phyloP scores from a whole-genome alignment of 2,113 vertebrate species.

The Turdus rufiventris region DNA sequence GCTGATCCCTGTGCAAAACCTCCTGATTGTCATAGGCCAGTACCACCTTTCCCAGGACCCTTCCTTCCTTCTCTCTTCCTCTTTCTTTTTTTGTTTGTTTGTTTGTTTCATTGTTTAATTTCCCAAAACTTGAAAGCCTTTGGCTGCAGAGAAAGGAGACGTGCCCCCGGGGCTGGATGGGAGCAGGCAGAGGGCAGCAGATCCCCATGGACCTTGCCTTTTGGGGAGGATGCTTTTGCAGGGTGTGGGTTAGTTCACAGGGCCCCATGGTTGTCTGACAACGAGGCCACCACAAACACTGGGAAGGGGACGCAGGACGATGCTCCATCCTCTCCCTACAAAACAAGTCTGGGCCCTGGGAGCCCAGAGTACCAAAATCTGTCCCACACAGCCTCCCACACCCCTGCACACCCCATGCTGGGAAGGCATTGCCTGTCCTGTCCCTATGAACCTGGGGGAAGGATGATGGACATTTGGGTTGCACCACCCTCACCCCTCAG shows the following conservation, averaged over 20 bases:
- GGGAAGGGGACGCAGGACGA: neutral
- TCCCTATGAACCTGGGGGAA: neutral
- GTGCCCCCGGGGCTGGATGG: fast-evolving
- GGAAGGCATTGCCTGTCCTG: neutral
- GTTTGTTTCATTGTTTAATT: conserved; percentile 30
- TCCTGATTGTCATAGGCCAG: conserved; percentile 52
- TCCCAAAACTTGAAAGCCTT: conserved; percentile 65
- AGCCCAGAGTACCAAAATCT: neutral
- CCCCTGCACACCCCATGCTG: neutral
- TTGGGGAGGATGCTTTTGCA: neutral
- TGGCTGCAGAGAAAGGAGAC: conserved; percentile 40
- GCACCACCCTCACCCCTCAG: neutral
- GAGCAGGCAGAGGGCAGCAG: neutral
- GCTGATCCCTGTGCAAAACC: neutral
- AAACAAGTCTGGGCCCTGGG: neutral
- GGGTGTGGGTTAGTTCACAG: neutral
- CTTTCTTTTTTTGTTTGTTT: neutral
- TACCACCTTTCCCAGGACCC: conserved; percentile 46
- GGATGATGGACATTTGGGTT: neutral
- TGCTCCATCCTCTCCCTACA: neutral
- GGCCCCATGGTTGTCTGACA: neutral
- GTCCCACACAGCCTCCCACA: neutral
- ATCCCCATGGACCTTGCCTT: neutral
- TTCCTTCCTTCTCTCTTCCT: neutral
- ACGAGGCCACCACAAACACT: neutral